A percentile compares a stretch with the other conserved stretches of the same genome.
Conservation (phyloP, 2,888 invertebrate species). For the Hirtodrosophila cameraria region DNA sequence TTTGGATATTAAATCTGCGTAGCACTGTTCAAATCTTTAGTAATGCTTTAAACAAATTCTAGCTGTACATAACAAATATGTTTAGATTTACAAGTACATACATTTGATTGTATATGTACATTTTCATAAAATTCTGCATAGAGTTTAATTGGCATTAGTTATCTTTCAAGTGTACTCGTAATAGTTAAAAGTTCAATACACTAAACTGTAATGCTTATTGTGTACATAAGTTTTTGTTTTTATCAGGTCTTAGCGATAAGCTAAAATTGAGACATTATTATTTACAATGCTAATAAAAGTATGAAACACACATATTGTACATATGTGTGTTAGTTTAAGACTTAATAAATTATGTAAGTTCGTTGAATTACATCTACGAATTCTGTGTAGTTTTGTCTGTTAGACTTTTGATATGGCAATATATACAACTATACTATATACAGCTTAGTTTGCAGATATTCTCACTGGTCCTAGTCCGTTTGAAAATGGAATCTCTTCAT, state of each 20-base stretch:
- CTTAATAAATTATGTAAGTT: slow-evolving; percentile 16
- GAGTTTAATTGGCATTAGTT: neutral
- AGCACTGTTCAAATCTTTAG: slow-evolving; percentile 27
- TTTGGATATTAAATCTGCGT: slow-evolving; percentile 72
- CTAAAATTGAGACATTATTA: slow-evolving; percentile 1
- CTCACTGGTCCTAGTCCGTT: no score
- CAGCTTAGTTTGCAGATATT: no score
- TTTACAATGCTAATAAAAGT: neutral
- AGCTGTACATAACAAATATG: slow-evolving; percentile 5
- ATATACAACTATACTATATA: no score
- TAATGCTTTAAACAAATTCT: neutral
- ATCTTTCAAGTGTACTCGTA: neutral
- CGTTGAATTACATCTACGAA: neutral
- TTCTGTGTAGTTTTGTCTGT: no score
- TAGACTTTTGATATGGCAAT: no score
- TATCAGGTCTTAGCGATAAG: slow-evolving; percentile 20
- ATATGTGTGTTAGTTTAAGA: slow-evolving; percentile 5
- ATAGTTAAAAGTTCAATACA: slow-evolving; percentile 3
- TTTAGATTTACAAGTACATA: neutral
- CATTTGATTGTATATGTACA: neutral
- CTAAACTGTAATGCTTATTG: neutral
- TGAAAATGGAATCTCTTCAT: no score
- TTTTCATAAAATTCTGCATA: neutral
- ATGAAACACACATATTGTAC: neutral
- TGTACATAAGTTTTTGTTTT: slow-evolving; percentile 7